Evolutionary conservation across 2,888 invertebrate genomes (phyloP).

Genomic region (Zonitis immaculata): DNA sequence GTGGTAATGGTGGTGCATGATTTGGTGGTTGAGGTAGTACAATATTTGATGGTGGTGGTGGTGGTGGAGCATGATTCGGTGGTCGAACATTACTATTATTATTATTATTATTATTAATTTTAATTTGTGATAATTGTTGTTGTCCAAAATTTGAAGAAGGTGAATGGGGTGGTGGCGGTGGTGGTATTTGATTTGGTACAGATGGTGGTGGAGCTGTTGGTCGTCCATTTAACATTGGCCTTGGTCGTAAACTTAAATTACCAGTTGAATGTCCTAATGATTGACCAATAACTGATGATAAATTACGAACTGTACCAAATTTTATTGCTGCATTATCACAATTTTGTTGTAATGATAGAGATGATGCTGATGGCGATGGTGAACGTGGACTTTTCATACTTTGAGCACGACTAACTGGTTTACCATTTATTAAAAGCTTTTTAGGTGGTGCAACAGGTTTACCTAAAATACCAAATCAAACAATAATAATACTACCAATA

Average conservation of each 20-base stretch:
- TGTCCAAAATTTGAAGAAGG: background rate
- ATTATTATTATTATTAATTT: background rate
- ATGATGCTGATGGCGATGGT: slow-evolving; percentile 58
- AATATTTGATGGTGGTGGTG: slow-evolving; percentile 34
- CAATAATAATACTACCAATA: background rate
- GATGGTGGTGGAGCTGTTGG: slow-evolving; percentile 46
- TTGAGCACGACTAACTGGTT: slow-evolving; percentile 63
- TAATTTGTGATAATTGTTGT: no score
- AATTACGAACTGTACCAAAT: slow-evolving; percentile 46
- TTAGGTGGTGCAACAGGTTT: slow-evolving; percentile 66
- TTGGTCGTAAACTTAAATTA: slow-evolving; percentile 37
- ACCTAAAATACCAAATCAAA: slow-evolving; percentile 30
- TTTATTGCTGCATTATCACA: slow-evolving; percentile 39
- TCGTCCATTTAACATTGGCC: slow-evolving; percentile 37
- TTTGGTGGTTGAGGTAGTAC: slow-evolving; percentile 35
- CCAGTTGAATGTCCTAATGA: slow-evolving; percentile 46
- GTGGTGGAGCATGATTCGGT: slow-evolving; percentile 45
- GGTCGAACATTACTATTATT: slow-evolving; percentile 38
- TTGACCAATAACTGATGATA: slow-evolving; percentile 52
- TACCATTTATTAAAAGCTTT: slow-evolving; percentile 57
- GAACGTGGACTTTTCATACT: slow-evolving; percentile 80
- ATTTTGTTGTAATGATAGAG: slow-evolving; percentile 41
- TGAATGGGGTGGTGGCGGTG: slow-evolving; percentile 47
- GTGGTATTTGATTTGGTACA: slow-evolving; percentile 43
- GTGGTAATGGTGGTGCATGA: slow-evolving; percentile 45